These are phyloP conservation scores for Scrobipalpa atriplicella DNA, from an alignment of 2,888 invertebrate genomes.

Conservation along the genomic window DNA sequence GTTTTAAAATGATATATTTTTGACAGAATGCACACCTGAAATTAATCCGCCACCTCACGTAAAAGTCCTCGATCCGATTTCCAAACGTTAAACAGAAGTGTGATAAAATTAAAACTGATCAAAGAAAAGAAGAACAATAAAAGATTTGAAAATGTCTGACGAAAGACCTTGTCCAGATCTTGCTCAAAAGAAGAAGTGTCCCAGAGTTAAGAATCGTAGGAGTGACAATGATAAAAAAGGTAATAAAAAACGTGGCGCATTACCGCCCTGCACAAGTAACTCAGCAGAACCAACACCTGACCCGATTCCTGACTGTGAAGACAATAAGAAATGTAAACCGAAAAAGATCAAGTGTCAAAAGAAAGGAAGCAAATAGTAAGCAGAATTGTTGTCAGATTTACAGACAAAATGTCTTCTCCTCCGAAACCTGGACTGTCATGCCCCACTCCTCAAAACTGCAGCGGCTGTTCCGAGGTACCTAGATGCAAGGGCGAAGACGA, in stretches of 20 bases:
- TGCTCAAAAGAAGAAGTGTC: not conserved
- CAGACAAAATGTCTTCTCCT: not conserved
- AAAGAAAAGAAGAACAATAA: no score
- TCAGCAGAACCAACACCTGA: no score
- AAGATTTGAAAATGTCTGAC: not conserved
- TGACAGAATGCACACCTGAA: no score
- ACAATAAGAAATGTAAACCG: no score
- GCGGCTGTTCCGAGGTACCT: not conserved
- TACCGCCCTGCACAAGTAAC: no score
- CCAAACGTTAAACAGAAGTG: no score
- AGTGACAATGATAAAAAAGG: not conserved
- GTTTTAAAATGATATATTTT: no score
- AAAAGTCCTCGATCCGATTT: no score
- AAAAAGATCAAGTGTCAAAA: not conserved
- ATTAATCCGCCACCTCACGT: no score
- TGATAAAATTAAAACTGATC: no score
- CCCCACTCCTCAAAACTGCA: not conserved
- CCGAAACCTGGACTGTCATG: constrained; percentile 2
- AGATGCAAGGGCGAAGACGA: constrained; percentile 4
- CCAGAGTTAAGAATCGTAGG: not conserved
- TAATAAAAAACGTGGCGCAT: no score
- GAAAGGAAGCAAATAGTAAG: not conserved
- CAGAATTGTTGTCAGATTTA: not conserved
- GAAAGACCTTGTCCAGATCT: not conserved
- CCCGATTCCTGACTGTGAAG: no score